Conservation (phyloP, 2,888 invertebrate genomes). For the Homarus gammarus region DNA sequence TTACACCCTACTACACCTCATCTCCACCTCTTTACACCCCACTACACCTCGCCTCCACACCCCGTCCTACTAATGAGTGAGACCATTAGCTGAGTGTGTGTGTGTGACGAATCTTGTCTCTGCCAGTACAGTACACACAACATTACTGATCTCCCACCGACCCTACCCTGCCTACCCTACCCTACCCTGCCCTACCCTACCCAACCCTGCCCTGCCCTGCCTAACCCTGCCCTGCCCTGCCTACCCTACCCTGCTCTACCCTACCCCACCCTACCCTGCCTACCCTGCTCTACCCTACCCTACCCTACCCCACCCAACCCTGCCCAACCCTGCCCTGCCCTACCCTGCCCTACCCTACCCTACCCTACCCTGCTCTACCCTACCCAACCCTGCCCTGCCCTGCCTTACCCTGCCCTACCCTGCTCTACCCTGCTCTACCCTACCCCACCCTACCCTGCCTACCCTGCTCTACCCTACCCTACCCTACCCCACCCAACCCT, state of each 20-base stretch:
- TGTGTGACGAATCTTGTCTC: no score
- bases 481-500: no score
- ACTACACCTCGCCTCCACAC: no score
- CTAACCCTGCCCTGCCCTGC: background rate
- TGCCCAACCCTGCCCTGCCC: background rate
- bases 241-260: background rate
- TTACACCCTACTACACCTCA: no score
- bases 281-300: background rate
- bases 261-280: background rate
- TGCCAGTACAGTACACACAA: no score
- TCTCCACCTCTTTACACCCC: no score
- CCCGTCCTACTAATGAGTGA: no score
- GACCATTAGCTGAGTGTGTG: no score
- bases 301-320: background rate
- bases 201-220: background rate
- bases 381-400: background rate
- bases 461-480: background rate
- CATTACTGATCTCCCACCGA: background rate
- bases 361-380: background rate
- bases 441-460: background rate
- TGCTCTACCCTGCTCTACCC: no score
- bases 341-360: background rate
- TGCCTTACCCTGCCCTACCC: slow-evolving; percentile 1
- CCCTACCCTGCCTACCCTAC: background rate
- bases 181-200: background rate